Evolutionary conservation across 2,113 vertebrate genomes (phyloP).

Genomic region (Callipepla squamata): DNA sequence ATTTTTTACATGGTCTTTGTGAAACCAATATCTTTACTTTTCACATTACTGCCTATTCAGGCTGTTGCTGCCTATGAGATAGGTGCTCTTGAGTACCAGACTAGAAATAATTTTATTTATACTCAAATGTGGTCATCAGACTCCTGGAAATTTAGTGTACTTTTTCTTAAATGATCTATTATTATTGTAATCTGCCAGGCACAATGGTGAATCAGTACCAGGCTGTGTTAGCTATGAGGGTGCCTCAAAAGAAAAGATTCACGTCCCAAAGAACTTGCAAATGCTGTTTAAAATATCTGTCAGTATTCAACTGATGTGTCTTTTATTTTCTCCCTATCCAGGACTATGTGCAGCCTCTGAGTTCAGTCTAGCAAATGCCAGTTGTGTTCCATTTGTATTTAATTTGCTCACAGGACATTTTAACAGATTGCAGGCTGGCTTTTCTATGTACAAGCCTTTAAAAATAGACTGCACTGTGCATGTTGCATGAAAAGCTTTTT

Average conservation of each 20-base stretch:
- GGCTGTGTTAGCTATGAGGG: neutral
- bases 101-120: conserved; percentile 19
- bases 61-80: neutral
- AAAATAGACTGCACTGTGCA: neutral
- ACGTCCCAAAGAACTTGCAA: neutral
- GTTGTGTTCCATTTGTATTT: neutral
- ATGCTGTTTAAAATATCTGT: neutral
- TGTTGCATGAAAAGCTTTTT: neutral
- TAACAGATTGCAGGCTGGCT: neutral
- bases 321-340: neutral
- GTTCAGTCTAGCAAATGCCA: neutral
- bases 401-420: neutral
- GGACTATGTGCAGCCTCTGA: neutral
- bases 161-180: neutral
- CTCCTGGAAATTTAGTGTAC: neutral
- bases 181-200: neutral
- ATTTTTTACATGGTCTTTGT: neutral
- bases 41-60: neutral
- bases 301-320: neutral
- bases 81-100: neutral
- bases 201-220: neutral
- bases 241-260: neutral
- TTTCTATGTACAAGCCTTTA: neutral
- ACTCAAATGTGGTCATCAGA: neutral
- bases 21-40: neutral